phyloP scores from a whole-genome alignment of 2,113 vertebrate genomes.

The Danio rerio region GRCz12tu NC_133182.1:54448001-54448500 shows the following conservation, averaged over 20 bases:
- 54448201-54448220: conserved; percentile 88
- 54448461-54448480: conserved; percentile 87
- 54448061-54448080: conserved; percentile 99
- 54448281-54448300: conserved; percentile 87
- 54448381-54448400: conserved; percentile 6
- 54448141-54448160: conserved; percentile 94
- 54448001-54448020: conserved; percentile 98
- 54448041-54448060: conserved; percentile 95
- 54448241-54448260: conserved; percentile 88
- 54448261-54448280: conserved; percentile 88
- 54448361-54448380: neutral
- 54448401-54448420: neutral
- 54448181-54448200: conserved; percentile 89
- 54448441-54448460: conserved; percentile 82
- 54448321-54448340: conserved; percentile 85
- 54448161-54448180: conserved; percentile 91
- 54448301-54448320: conserved; percentile 78
- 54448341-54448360: conserved; percentile 50
- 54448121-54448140: conserved; percentile 95
- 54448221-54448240: conserved; percentile 79
- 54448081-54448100: conserved; percentile 96
- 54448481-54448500: conserved; percentile 86
- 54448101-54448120: conserved; percentile 94
- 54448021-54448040: conserved; percentile 96
- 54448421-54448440: conserved; percentile 76